Conservation (phyloP, 2,113 vertebrate genomes). For the Craseonycteris thonglongyai region DNA sequence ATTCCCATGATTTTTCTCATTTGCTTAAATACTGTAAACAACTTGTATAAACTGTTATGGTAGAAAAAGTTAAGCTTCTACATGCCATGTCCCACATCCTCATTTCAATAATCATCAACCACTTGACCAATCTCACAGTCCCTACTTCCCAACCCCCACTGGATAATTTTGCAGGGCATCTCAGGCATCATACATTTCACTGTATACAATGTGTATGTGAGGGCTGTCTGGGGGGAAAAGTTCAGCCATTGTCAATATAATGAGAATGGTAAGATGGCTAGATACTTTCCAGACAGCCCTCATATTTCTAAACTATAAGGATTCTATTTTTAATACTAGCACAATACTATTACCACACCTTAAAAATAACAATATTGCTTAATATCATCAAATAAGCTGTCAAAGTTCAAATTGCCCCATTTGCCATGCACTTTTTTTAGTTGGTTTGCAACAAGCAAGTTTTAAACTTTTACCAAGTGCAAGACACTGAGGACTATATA, state of each 20-base stretch:
- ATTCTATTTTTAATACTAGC: not conserved
- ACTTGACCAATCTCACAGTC: not conserved
- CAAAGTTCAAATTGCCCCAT: not conserved
- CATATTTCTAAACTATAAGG: not conserved
- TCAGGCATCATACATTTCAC: not conserved
- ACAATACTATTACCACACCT: not conserved
- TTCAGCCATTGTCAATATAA: too few species aligned
- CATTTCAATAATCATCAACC: not conserved
- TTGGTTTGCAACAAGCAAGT: not conserved
- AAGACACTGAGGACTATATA: not conserved
- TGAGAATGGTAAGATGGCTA: too few species aligned
- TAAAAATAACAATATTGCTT: not conserved
- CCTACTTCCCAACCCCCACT: too few species aligned
- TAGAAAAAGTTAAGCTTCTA: not conserved
- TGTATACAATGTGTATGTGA: not conserved
- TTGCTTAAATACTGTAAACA: not conserved
- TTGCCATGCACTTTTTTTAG: not conserved
- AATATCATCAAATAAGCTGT: not conserved
- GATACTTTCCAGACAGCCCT: too few species aligned
- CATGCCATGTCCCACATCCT: not conserved
- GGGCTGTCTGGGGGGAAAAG: too few species aligned
- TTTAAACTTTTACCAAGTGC: not conserved
- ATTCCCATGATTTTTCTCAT: not conserved
- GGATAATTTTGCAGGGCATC: not conserved
- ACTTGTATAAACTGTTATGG: not conserved